Conservation (phyloP, 2,888 invertebrate species). For the Spatulosminthurus flaviceps region DNA sequence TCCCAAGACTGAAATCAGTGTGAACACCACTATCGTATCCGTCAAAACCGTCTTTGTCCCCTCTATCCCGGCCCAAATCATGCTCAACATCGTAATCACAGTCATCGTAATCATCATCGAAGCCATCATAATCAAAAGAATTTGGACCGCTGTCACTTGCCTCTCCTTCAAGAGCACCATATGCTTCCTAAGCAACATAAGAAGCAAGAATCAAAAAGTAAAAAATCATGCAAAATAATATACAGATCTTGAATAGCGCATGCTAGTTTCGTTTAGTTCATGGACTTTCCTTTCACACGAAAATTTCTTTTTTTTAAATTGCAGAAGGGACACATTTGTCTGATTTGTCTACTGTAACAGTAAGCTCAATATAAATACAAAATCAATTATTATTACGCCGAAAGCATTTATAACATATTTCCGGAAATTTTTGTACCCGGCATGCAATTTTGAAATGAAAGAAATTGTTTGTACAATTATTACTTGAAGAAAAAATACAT, state of each 20-base stretch:
- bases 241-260: constrained; percentile 26
- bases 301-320: background rate
- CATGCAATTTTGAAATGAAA: too few relatives aligned
- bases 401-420: too few relatives aligned
- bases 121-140: constrained; percentile 46
- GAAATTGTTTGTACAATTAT: too few relatives aligned
- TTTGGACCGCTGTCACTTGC: constrained; percentile 50
- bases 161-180: constrained; percentile 47
- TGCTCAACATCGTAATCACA: constrained; percentile 54
- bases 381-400: too few relatives aligned
- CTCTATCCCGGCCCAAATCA: constrained; percentile 38
- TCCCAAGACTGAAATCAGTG: constrained; percentile 61
- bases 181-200: constrained; percentile 45
- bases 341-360: too few relatives aligned
- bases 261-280: too few relatives aligned
- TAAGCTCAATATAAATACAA: too few relatives aligned
- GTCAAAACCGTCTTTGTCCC: constrained; percentile 53
- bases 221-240: constrained; percentile 29
- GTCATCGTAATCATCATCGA: constrained; percentile 50
- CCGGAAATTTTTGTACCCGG: too few relatives aligned
- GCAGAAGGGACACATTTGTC: too few relatives aligned
- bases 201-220: constrained; percentile 37
- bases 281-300: background rate
- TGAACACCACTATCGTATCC: constrained; percentile 61
- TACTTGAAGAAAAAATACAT: too few relatives aligned